Evolutionary conservation across 2,113 vertebrate genomes (phyloP), one percentile per base, ranked within the genome.

Genomic region (Philantomba maxwellii): DNA sequence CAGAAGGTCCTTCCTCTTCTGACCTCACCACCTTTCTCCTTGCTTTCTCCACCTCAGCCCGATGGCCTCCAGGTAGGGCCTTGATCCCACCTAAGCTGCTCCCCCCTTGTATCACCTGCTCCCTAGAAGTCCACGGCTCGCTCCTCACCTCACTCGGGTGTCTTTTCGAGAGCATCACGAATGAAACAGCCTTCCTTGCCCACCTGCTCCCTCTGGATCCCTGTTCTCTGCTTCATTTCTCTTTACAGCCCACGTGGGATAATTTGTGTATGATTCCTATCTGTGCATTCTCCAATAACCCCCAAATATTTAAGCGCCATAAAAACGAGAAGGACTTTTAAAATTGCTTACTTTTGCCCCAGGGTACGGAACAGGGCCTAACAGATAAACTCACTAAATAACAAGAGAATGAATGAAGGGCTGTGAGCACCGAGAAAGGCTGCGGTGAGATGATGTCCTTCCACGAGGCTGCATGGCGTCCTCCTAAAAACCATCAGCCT

Each of bases 261-360:
- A 70, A 77, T 26, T 57, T 30, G 36, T 39, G 45, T 49, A 21
- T 10, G 36, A 66, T 43, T 75, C 30, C 30, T 3, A 0, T 64
- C 62, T 78, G 78, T 25, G 60, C 36, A 11, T 39, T 78, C 30
- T 85, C 49, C 28, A 43, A 77, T 51, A n/a, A 70, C 6, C 13
- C 25, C 30, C 78, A 39, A 84, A 70, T 43, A 45, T 85, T 55
- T 73, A 70, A 60, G 25, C 12, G 36, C 45, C 30, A 2, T 12
- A 82, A 53, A 60, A 84, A 87, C n/a, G n/a, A 86, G 28, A 94
- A 81, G 17, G 19, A 36, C 33, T 60, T 93, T n/a, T 51, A 19
- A 33, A 83, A 81, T 26, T 9, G 3, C 43, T 85, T 51, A 33
- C 9, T 89, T 77, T 51, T 70, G 25, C n/a, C 33, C 70, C 39